Evolutionary conservation across 1,140 invertebrate genomes (phyloP), one percentile per base, ranked within the genome.

Genomic region (Sinonovacula constricta): DNA sequence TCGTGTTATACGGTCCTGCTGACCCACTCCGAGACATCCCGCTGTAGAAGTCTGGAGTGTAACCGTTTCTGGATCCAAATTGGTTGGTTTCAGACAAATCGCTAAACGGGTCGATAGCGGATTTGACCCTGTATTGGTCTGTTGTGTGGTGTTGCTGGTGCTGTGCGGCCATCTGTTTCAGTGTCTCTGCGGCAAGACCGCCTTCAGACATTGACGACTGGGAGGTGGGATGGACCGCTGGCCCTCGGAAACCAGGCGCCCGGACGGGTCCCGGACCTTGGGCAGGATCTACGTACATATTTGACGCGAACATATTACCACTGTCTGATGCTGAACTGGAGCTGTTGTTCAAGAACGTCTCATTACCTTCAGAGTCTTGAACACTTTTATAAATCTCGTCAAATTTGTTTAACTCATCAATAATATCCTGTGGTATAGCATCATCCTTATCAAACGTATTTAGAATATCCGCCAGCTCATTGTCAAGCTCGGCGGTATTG

Each of bases 111-210:
- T 81, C 79, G 2, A 77, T 65, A 65, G 71, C 75, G 10, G 79
- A 68, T 34, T 70, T 70, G 30, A 69, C 59, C 33, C 67, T 65
- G 60, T 53, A 70, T 26, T 69, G 67, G 56, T 71, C 68, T 56
- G 71, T 62, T 15, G 53, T 56, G 26, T 76, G 69, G 88, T 96
- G 97, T 90, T 97, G 96, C 90, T 98, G 96, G 89, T 98, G 97
- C 88, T 98, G 97, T 87, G 98, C 96, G 3, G 97, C 97, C 96
- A 98, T 97, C 85, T 98, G 96, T 89, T 98, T 98, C 14, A 98
- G 92, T 0, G 96, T 98, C 91, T 97, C 96, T 2, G 97, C 97
- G 0, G 97, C 97, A 7, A 96, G 95, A 68, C 95, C 96, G 33
- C 86, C 86, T 65, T 83, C 72, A 36, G 66, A 51, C 54, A 81